These are phyloP conservation scores for Leptodactylus fallax DNA, from an alignment of 2,797 vertebrate genomes.

Conservation along the genomic window DNA sequence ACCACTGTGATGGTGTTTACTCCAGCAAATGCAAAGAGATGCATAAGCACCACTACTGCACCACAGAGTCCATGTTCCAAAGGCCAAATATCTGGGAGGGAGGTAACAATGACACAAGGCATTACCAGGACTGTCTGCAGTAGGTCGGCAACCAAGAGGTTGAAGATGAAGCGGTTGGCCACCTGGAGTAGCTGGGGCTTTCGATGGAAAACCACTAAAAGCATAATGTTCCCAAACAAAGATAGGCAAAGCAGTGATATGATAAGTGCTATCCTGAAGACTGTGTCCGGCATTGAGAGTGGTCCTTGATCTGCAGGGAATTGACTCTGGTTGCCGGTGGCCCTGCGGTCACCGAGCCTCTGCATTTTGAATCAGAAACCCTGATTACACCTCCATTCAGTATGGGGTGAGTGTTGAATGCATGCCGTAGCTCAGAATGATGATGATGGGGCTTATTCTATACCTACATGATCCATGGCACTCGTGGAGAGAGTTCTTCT, in stretches of 20 bases:
- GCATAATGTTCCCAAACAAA: conserved; percentile 85
- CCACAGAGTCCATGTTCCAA: conserved; percentile 84
- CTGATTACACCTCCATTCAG: conserved; percentile 53
- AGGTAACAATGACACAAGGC: conserved; percentile 86
- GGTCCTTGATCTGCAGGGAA: conserved; percentile 47
- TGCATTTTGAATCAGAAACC: conserved; percentile 49
- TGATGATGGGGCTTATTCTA: conserved; percentile 19
- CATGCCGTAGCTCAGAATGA: conserved; percentile 10
- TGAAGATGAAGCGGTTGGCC: conserved; percentile 89
- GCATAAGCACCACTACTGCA: conserved; percentile 87
- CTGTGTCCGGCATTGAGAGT: conserved; percentile 67
- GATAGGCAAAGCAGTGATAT: conserved; percentile 82
- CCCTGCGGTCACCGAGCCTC: conserved; percentile 55
- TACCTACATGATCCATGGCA: conserved; percentile 26
- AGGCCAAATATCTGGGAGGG: conserved; percentile 84
- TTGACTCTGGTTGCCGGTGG: conserved; percentile 56
- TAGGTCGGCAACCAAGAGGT: conserved; percentile 87
- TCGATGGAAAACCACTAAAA: conserved; percentile 85
- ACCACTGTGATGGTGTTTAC: conserved; percentile 90
- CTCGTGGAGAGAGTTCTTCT: conserved; percentile 37
- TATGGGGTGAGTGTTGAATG: conserved; percentile 1
- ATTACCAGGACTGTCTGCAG: conserved; percentile 87
- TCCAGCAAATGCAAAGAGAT: conserved; percentile 88
- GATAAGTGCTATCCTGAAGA: conserved; percentile 79
- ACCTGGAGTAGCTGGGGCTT: conserved; percentile 90